Evolutionary conservation across 2,888 invertebrate species (phyloP).

Genomic region (Phrixothrix hirtus): DNA sequence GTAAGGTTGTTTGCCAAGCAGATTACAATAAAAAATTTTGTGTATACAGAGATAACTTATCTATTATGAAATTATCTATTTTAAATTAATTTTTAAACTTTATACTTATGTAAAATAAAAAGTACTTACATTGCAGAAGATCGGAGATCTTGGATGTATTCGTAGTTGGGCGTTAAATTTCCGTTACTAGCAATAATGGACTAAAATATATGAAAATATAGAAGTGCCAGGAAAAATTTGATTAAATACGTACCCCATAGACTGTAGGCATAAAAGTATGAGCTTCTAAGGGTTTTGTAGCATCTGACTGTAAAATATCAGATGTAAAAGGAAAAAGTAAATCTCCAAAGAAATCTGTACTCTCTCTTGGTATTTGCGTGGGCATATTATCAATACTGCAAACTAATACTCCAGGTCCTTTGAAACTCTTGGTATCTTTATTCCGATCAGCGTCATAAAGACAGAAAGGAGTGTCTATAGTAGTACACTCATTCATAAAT

Average conservation of each 20-base stretch:
- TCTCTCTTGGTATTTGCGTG: constrained; percentile 94
- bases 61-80: neutral
- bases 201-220: constrained; percentile 57
- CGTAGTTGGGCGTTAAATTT: constrained; percentile 84
- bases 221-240: neutral
- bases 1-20: too few species aligned
- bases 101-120: neutral
- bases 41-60: neutral
- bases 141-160: constrained; percentile 92
- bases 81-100: neutral
- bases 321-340: constrained; percentile 84
- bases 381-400: constrained; percentile 99
- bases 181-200: constrained; percentile 98
- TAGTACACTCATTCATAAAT: constrained; percentile 99
- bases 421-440: constrained; percentile 94
- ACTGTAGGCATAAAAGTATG: constrained; percentile 76
- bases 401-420: constrained; percentile 96
- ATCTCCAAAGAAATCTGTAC: constrained; percentile 97
- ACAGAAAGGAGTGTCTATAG: constrained; percentile 98
- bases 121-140: constrained; percentile 52
- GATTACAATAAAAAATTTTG: too few species aligned
- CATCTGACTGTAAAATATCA: constrained; percentile 87
- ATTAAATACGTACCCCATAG: constrained; percentile 59
- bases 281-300: constrained; percentile 74
- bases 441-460: constrained; percentile 99